These are phyloP conservation scores for Nyctalus aviator DNA, from an alignment of 2,797 vertebrate genomes.

Conservation along the genomic window DNA sequence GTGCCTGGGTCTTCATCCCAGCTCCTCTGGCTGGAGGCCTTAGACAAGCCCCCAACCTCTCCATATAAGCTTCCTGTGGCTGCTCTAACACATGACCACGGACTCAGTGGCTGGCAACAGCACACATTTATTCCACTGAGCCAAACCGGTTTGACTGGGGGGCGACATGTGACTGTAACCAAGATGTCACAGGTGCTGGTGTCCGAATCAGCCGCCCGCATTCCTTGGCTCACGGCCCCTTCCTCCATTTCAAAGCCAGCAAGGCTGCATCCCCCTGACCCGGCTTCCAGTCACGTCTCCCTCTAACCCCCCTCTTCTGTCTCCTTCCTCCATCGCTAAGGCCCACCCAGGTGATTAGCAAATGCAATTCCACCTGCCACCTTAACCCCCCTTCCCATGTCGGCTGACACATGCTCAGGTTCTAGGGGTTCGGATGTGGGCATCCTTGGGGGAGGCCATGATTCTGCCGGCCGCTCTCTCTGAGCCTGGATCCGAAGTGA, in stretches of 20 bases:
- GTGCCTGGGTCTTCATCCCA: not conserved
- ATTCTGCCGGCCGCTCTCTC: not conserved
- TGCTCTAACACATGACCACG: not conserved
- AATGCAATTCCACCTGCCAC: not conserved
- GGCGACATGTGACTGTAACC: no score
- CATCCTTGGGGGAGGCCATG: fast-evolving
- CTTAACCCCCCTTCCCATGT: not conserved
- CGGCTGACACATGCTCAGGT: not conserved
- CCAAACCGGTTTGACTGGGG: no score
- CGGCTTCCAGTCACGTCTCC: not conserved
- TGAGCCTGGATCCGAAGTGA: not conserved
- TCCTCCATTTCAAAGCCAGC: not conserved
- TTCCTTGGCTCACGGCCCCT: not conserved
- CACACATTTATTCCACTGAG: fast-evolving
- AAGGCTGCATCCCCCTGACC: not conserved
- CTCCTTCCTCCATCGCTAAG: not conserved
- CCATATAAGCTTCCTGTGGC: fast-evolving
- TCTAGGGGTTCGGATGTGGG: not conserved
- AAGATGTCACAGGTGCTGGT: not conserved
- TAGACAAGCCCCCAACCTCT: not conserved
- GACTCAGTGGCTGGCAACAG: fast-evolving
- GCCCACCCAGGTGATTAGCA: not conserved
- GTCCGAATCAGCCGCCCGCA: not conserved
- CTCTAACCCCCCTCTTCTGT: not conserved
- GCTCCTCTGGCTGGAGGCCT: not conserved